phyloP scores from a whole-genome alignment of 1,140 invertebrate genomes.

The Leptinotarsa defecta region DNA sequence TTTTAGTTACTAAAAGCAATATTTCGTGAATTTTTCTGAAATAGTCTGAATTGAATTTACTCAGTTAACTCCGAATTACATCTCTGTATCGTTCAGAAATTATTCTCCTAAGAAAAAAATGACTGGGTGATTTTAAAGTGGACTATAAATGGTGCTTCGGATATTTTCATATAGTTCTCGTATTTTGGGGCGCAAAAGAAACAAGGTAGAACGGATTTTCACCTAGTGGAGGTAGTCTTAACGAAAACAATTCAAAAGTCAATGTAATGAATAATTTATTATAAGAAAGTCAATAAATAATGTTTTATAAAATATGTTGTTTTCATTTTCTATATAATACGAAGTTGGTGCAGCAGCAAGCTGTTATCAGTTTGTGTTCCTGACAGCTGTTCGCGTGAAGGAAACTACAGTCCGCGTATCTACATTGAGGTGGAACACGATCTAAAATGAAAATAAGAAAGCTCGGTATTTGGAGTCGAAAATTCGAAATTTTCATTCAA shows the following conservation, averaged over 20 bases:
- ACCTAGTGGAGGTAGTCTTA: neutral
- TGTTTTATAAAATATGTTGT: conserved; percentile 17
- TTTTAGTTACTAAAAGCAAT: neutral
- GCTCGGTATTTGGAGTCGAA: neutral
- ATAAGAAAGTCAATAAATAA: conserved; percentile 35
- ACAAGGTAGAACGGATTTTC: neutral
- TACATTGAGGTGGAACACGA: conserved; percentile 64
- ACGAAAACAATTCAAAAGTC: neutral
- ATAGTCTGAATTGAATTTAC: too few relatives aligned
- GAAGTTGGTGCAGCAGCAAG: conserved; percentile 70
- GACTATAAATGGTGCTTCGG: neutral
- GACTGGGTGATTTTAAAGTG: neutral
- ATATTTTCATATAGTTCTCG: conserved; percentile 1
- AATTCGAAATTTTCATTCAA: neutral
- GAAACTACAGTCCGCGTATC: conserved; percentile 70
- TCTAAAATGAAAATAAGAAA: conserved; percentile 45
- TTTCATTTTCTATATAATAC: conserved; percentile 44
- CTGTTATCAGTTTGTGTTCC: conserved; percentile 71
- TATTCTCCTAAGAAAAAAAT: too few relatives aligned
- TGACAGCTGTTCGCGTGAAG: conserved; percentile 74
- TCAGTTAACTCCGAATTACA: too few relatives aligned
- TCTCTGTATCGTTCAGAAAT: too few relatives aligned
- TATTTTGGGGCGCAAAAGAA: neutral
- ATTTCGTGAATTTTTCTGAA: neutral
- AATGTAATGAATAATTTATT: conserved; percentile 28